Evolutionary conservation across 2,888 invertebrate genomes (phyloP), one percentile per base, ranked within the genome.

Genomic region (Spodoptera picta): DNA sequence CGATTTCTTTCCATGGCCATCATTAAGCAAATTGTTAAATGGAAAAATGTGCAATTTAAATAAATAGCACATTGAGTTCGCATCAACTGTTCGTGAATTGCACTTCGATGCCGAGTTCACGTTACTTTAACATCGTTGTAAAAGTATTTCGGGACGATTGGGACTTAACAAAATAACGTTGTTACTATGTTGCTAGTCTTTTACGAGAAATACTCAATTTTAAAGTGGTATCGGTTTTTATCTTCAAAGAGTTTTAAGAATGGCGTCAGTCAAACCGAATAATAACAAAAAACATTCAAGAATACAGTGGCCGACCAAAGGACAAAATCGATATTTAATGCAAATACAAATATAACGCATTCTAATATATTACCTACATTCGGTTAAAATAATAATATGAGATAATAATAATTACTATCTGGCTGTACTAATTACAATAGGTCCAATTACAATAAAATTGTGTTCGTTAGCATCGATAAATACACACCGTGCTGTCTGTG

Each of bases 1-100:
- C 79, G 78, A 85, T 86, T 81, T 81, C 63, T 74, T 77, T 65
- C 74, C 53, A 77, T 65, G 69, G 44, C 75, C 61, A 45, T 75
- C 78, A 74, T 75, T 73, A 77, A 59, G 68, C 44, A 60, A 68
- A 78, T 73, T 72, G 62, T 77, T 67, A 67, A 73, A 68, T 55
- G 62, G 51, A 73, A 59, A 69, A 72, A 70, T 65, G 59, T 69
- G 54, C 73, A 73, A 71, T 81, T 76, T 72, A 60, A 72, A 76
- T 73, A 76, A 75, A 80, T 75, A 44, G 68, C 57, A 60, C 73
- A 73, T 67, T 73, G 49, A 58, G 73, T 73, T 76, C 44, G 67
- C 52, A 73, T 66, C 73, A 65, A 19, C 43, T 57, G 43, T 24
- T 48, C 41, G 47, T 14, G 49, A 47, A 61, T 47, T 61, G 77